phyloP scores from a whole-genome alignment of 2,888 invertebrate genomes.

The Aporophyla lueneburgensis region DNA sequence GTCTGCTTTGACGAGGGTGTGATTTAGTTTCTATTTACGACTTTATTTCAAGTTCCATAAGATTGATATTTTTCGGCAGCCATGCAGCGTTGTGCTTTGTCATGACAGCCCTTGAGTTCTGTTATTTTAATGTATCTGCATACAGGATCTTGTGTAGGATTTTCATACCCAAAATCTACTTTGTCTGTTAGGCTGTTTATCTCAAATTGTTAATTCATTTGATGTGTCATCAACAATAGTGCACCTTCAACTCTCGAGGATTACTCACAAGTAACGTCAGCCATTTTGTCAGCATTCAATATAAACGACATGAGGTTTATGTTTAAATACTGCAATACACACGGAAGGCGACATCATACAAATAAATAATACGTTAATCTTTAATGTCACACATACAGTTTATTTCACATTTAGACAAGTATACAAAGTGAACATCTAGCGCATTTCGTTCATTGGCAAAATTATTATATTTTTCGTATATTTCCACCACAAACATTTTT shows the following conservation, averaged over 20 bases:
- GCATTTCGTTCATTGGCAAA: slow-evolving; percentile 14
- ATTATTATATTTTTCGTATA: not conserved
- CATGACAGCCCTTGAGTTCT: not conserved
- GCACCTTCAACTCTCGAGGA: not conserved
- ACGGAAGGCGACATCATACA: slow-evolving; percentile 26
- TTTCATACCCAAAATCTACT: not conserved
- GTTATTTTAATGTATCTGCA: not conserved
- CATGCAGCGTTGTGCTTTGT: not conserved
- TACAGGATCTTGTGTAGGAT: not conserved
- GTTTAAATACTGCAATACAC: slow-evolving; percentile 46
- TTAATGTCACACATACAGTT: slow-evolving; percentile 31
- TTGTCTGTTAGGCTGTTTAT: not conserved
- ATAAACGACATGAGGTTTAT: slow-evolving; percentile 27
- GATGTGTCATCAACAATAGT: not conserved
- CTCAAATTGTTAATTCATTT: not conserved
- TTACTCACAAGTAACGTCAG: not conserved
- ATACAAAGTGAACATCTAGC: slow-evolving; percentile 20
- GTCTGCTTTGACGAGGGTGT: too few relatives aligned
- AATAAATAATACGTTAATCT: slow-evolving; percentile 54
- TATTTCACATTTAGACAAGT: slow-evolving; percentile 33
- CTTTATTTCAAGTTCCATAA: not conserved
- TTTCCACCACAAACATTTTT: slow-evolving; percentile 8
- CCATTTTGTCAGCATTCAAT: slow-evolving; percentile 36
- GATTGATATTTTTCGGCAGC: not conserved
- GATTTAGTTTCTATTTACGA: not conserved